These are phyloP conservation scores for Albula goreensis DNA, from an alignment of 2,113 vertebrate species.

Conservation along the genomic window DNA sequence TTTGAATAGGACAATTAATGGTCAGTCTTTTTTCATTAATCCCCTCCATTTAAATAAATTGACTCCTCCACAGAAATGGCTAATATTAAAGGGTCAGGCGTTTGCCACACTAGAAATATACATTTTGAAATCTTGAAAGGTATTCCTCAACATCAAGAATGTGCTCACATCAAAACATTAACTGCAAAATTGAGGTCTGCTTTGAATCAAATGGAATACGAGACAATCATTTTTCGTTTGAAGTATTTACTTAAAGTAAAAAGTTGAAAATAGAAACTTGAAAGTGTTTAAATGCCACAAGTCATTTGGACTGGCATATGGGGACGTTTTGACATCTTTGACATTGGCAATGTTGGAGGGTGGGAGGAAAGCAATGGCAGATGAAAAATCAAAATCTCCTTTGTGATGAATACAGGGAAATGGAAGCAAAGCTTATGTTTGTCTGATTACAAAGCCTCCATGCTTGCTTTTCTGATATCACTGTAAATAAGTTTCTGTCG, in stretches of 20 bases:
- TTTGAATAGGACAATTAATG: too few relatives aligned
- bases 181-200: neutral
- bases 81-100: too few relatives aligned
- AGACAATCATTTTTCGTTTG: neutral
- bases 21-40: too few relatives aligned
- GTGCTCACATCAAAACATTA: neutral
- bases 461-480: neutral
- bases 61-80: neutral
- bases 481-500: neutral
- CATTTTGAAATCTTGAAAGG: neutral
- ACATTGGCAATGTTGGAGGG: neutral
- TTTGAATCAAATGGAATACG: neutral
- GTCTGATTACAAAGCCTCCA: neutral
- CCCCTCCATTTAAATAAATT: too few relatives aligned
- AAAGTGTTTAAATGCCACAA: neutral
- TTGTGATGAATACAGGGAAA: neutral
- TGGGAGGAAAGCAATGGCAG: neutral
- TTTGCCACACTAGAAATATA: too few relatives aligned
- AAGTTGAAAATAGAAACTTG: neutral
- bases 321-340: neutral
- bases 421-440: neutral
- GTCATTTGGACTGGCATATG: neutral
- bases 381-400: neutral
- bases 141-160: neutral
- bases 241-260: neutral